These are phyloP conservation scores for Bombyx mandarina DNA, from an alignment of 1,140 invertebrate species.

Conservation along the genomic window DNA sequence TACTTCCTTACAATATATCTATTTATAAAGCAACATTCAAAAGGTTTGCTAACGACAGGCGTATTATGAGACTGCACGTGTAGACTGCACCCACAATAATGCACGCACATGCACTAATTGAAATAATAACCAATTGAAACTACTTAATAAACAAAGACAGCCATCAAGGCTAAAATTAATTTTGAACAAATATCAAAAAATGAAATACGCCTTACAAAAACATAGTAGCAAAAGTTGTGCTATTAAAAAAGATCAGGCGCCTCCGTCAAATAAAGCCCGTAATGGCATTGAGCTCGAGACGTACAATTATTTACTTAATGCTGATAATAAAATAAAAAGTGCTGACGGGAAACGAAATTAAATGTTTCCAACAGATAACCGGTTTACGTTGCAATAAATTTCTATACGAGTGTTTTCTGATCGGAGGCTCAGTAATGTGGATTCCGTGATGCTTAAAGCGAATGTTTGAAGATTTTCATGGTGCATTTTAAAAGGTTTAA, in stretches of 20 bases:
- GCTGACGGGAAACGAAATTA: slow-evolving; percentile 57
- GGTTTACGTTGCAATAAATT: slow-evolving; percentile 56
- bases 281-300: slow-evolving; percentile 4
- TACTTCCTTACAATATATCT: no score
- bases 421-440: slow-evolving; percentile 9
- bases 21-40: no score
- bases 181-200: no score
- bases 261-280: slow-evolving; percentile 18
- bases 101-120: no score
- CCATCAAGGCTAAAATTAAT: no score
- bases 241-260: slow-evolving; percentile 38
- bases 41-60: no score
- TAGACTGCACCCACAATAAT: no score
- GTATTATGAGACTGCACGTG: no score
- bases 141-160: no score
- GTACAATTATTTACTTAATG: slow-evolving; percentile 40
- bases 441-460: not conserved
- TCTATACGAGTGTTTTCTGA: slow-evolving; percentile 43
- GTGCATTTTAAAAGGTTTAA: no score
- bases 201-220: not conserved
- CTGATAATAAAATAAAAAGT: slow-evolving; percentile 55
- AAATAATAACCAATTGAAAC: no score
- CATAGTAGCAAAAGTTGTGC: slow-evolving; percentile 19
- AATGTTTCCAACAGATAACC: slow-evolving; percentile 48
- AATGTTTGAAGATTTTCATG: no score